Percentiles rank a stretch among this genome's conserved stretches.
Evolutionary conservation across 64 coral and sea anemone genomes (phyloP).

Genomic region (Montipora cactus): DNA sequence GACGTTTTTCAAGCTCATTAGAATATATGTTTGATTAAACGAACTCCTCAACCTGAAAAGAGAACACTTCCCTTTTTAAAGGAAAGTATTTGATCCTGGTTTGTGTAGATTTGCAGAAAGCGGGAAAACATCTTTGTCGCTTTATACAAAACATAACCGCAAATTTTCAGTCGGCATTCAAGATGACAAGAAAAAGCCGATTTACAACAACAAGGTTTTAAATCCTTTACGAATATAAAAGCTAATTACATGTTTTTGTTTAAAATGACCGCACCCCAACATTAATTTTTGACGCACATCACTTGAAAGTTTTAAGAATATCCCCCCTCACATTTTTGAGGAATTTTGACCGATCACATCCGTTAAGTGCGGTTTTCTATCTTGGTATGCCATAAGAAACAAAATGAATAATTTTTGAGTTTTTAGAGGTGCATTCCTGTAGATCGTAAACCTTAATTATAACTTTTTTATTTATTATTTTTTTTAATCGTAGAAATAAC

Average conservation of each 20-base stretch:
- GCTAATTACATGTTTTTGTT: neutral
- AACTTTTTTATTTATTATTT: too few species aligned
- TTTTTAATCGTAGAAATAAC: too few species aligned
- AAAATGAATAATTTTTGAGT: too few species aligned
- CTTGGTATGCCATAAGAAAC: too few species aligned
- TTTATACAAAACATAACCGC: neutral
- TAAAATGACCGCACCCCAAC: neutral
- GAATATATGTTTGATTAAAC: neutral
- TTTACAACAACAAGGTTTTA: neutral
- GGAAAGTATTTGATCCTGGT: neutral
- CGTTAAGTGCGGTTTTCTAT: too few species aligned
- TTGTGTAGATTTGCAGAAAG: neutral
- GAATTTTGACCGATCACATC: too few species aligned
- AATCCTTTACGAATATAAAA: conserved; percentile 1
- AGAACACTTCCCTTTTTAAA: neutral
- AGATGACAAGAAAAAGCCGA: conserved; percentile 36
- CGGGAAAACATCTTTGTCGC: conserved; percentile 5
- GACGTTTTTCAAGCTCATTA: neutral
- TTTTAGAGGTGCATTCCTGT: too few species aligned
- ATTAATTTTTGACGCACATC: too few species aligned
- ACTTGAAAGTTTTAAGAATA: too few species aligned
- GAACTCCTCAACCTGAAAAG: neutral
- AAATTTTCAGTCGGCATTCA: neutral
- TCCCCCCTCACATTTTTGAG: too few species aligned
- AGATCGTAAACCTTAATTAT: too few species aligned